A percentile compares a stretch with the other conserved stretches of the same genome.
These are phyloP conservation scores for Adelges cooleyi DNA, from an alignment of 1,140 invertebrate genomes.

Conservation along the genomic window DNA sequence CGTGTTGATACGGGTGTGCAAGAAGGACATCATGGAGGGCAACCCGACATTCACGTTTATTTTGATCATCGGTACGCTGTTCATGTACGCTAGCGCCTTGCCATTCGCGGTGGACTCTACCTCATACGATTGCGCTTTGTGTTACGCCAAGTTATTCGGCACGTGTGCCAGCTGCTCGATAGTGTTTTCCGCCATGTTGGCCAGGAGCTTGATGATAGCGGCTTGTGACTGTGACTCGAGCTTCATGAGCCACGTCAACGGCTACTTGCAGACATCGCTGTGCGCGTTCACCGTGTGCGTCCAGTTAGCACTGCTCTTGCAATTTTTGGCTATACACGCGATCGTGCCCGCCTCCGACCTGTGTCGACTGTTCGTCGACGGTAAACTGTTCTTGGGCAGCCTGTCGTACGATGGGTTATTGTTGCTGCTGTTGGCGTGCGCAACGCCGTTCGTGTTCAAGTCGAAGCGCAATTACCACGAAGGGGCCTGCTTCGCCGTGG, in stretches of 20 bases:
- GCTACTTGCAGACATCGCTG: slow-evolving; percentile 45
- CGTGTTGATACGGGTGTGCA: slow-evolving; percentile 43
- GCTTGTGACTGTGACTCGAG: slow-evolving; percentile 44
- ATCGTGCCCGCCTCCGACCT: slow-evolving; percentile 35
- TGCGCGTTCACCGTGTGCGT: slow-evolving; percentile 47
- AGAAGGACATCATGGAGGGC: slow-evolving; percentile 43
- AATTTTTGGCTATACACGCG: slow-evolving; percentile 39
- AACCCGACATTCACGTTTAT: slow-evolving; percentile 44
- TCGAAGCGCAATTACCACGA: slow-evolving; percentile 49
- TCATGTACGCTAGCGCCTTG: slow-evolving; percentile 43
- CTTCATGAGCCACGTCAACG: slow-evolving; percentile 49
- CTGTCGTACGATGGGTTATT: slow-evolving; percentile 46
- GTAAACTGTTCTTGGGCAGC: slow-evolving; percentile 31
- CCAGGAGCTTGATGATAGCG: slow-evolving; percentile 46
- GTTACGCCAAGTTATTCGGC: slow-evolving; percentile 43
- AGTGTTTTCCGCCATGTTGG: slow-evolving; percentile 45
- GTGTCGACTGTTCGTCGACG: slow-evolving; percentile 30
- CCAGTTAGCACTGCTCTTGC: slow-evolving; percentile 40
- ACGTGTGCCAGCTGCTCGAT: slow-evolving; percentile 44
- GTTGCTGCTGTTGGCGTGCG: slow-evolving; percentile 41
- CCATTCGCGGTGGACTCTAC: slow-evolving; percentile 44
- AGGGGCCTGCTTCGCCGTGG: slow-evolving; percentile 44
- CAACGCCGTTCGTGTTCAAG: slow-evolving; percentile 42
- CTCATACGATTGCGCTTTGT: slow-evolving; percentile 34
- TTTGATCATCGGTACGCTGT: slow-evolving; percentile 41